These are phyloP conservation scores for Calosoma granatense DNA, from an alignment of 1,140 invertebrate genomes.

Conservation along the genomic window DNA sequence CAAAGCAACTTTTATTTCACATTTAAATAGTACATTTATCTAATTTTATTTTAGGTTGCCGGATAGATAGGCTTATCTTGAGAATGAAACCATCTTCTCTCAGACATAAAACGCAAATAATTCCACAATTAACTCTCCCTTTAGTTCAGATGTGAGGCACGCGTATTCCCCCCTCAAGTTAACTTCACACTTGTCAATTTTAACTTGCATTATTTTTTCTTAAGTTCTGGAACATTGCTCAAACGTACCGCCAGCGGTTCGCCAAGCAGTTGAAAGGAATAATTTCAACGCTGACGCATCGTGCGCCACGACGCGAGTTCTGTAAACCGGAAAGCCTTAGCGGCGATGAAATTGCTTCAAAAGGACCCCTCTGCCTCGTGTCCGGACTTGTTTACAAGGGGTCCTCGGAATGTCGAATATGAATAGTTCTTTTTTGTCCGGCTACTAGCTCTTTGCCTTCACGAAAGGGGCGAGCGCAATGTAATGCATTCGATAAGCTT, in stretches of 20 bases:
- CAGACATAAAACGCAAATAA: background rate
- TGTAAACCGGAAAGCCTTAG: constrained; percentile 2
- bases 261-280: background rate
- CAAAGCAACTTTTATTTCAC: too few species aligned
- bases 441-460: background rate
- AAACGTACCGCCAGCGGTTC: background rate
- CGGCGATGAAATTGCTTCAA: constrained; percentile 2
- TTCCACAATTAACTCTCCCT: background rate
- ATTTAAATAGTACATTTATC: too few species aligned
- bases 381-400: constrained; percentile 4
- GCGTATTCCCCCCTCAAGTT: background rate
- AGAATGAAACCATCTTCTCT: background rate
- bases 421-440: constrained; percentile 9
- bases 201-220: background rate
- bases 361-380: background rate
- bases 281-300: background rate
- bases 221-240: constrained; percentile 2
- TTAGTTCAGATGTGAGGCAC: background rate
- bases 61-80: too few species aligned
- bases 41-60: too few species aligned
- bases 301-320: background rate
- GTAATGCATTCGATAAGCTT: constrained; percentile 3
- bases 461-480: background rate
- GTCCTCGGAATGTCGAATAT: background rate
- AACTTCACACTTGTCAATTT: background rate